Evolutionary conservation across 2,113 vertebrate species (phyloP).

Genomic region (Hemichromis elongatus): DNA sequence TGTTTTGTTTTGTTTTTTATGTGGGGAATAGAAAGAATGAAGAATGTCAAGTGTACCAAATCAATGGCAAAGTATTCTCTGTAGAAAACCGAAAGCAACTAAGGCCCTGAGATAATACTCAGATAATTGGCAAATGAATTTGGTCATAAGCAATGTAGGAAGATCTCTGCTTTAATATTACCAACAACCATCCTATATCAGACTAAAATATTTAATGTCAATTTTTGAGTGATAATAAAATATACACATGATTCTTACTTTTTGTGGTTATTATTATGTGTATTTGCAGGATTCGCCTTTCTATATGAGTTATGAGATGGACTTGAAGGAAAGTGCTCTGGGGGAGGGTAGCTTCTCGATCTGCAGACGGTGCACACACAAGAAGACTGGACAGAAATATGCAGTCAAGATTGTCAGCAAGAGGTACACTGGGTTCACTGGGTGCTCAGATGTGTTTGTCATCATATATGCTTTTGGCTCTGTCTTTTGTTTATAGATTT

Average conservation of each 20-base stretch:
- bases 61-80: neutral
- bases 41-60: neutral
- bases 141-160: neutral
- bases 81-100: neutral
- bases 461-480: neutral
- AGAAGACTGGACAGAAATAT: conserved; percentile 89
- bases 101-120: neutral
- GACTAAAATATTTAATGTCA: neutral
- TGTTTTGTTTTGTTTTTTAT: neutral
- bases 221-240: neutral
- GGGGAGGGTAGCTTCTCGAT: conserved; percentile 99
- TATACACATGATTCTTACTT: neutral
- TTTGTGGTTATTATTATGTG: neutral
- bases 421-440: conserved; percentile 77
- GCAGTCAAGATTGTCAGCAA: conserved; percentile 98
- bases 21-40: neutral
- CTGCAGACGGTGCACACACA: conserved; percentile 92
- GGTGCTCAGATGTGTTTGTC: neutral
- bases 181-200: neutral
- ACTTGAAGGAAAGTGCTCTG: conserved; percentile 87
- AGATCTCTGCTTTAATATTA: neutral
- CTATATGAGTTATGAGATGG: conserved; percentile 92
- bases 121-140: neutral
- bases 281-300: conserved; percentile 90
- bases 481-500: neutral